phyloP scores from a whole-genome alignment of 2,888 invertebrate genomes.

The Hofmannophila pseudospretella region DNA sequence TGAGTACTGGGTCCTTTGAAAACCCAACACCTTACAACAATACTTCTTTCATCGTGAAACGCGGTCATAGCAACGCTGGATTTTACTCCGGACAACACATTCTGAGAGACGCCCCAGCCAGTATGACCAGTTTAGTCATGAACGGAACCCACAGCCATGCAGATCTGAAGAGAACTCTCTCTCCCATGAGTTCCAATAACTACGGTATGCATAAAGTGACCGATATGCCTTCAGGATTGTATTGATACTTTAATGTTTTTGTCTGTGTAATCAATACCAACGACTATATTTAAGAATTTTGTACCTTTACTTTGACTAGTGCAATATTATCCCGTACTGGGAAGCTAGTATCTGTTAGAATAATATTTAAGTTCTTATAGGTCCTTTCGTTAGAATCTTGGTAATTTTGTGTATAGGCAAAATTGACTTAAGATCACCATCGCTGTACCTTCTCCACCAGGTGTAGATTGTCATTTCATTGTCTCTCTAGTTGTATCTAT shows the following conservation, averaged over 20 bases:
- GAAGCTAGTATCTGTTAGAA: constrained; percentile 13
- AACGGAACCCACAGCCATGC: constrained; percentile 63
- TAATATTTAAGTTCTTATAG: constrained; percentile 1
- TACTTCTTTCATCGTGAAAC: constrained; percentile 78
- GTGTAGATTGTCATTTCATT: neutral
- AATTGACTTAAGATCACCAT: constrained; percentile 70
- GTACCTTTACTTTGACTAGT: constrained; percentile 65
- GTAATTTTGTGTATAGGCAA: constrained; percentile 71
- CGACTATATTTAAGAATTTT: constrained; percentile 67
- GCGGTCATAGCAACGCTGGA: constrained; percentile 80
- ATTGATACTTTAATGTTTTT: constrained; percentile 56
- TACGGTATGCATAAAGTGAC: constrained; percentile 81
- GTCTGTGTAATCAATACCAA: constrained; percentile 59
- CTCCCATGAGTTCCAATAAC: constrained; percentile 53
- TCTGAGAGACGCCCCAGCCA: constrained; percentile 64
- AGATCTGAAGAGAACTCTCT: constrained; percentile 63
- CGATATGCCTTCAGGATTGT: constrained; percentile 85
- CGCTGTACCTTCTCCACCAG: neutral
- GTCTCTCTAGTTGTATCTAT: neutral
- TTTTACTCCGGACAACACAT: constrained; percentile 80
- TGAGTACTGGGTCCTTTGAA: constrained; percentile 53
- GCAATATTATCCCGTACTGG: constrained; percentile 61
- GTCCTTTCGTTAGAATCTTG: constrained; percentile 44
- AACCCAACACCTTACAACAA: constrained; percentile 57
- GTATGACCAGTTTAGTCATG: constrained; percentile 67